These are phyloP conservation scores for Cantharis nigra DNA, from an alignment of 2,888 invertebrate species.

Conservation along the genomic window DNA sequence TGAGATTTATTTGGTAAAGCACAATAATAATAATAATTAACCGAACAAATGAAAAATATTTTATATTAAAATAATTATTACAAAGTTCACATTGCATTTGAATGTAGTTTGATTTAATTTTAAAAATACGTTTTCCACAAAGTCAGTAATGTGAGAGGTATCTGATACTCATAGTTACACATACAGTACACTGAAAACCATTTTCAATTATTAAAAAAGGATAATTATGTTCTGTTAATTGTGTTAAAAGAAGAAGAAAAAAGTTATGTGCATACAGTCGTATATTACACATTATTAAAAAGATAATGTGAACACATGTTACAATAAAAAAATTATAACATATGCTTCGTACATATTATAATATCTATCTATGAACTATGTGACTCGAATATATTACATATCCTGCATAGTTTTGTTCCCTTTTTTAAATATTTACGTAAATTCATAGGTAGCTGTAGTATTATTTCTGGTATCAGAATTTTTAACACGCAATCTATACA, in stretches of 20 bases:
- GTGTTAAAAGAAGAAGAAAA: not conserved
- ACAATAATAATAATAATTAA: not conserved
- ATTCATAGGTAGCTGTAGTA: not conserved
- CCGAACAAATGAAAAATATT: not conserved
- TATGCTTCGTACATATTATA: slow-evolving; percentile 11
- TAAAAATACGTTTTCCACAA: not conserved
- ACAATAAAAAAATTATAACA: slow-evolving; percentile 15
- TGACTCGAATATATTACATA: not conserved
- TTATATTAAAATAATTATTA: not conserved
- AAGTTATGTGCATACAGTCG: not conserved
- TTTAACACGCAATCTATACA: not conserved
- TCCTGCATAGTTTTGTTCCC: not conserved
- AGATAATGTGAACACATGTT: slow-evolving; percentile 24
- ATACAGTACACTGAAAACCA: not conserved
- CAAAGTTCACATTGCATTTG: not conserved
- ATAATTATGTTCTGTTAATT: not conserved
- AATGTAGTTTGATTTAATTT: not conserved
- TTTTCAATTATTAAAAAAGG: slow-evolving; percentile 11
- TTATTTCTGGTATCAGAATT: not conserved
- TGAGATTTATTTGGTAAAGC: not conserved
- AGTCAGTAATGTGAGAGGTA: slow-evolving; percentile 14
- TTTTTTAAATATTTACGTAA: not conserved
- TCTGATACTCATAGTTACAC: slow-evolving; percentile 11
- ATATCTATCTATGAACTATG: not conserved
- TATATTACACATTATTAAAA: not conserved